Percentiles rank a stretch among this genome's conserved stretches.
Evolutionary conservation across 35 echinoderm and acorn worm species (phyloP).

Genomic region (Anneissia japonica): DNA sequence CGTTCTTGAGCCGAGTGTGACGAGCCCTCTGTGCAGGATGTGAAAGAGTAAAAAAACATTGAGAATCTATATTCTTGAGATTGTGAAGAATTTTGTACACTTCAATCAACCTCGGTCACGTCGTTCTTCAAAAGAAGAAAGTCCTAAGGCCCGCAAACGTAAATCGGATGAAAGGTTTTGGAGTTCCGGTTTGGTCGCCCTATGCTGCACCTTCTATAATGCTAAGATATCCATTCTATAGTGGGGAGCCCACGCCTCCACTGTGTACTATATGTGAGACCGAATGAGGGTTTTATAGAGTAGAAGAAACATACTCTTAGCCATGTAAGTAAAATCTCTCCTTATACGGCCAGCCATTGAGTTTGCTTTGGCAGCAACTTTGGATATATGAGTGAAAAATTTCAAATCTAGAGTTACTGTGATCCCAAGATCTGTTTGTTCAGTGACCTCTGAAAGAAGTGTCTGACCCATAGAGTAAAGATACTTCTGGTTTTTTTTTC

Average conservation of each 20-base stretch:
- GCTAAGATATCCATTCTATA: not conserved
- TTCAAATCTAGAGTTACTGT: not conserved
- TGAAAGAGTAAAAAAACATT: no score
- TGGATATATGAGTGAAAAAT: not conserved
- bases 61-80: no score
- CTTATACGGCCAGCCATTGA: not conserved
- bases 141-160: no score
- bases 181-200: no score
- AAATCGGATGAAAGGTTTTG: no score
- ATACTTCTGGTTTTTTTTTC: not conserved
- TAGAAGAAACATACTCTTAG: not conserved
- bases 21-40: no score
- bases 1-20: no score
- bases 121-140: no score
- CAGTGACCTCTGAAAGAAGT: not conserved
- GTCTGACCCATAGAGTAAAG: not conserved
- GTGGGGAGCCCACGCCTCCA: not conserved
- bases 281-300: not conserved
- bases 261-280: not conserved
- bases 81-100: no score
- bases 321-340: not conserved
- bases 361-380: constrained; percentile 7
- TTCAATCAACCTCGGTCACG: no score
- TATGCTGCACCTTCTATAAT: not conserved
- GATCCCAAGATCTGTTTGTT: not conserved